These are phyloP conservation scores for Clarias batrachus DNA, from an alignment of 2,113 vertebrate species.

Conservation along the genomic window DNA sequence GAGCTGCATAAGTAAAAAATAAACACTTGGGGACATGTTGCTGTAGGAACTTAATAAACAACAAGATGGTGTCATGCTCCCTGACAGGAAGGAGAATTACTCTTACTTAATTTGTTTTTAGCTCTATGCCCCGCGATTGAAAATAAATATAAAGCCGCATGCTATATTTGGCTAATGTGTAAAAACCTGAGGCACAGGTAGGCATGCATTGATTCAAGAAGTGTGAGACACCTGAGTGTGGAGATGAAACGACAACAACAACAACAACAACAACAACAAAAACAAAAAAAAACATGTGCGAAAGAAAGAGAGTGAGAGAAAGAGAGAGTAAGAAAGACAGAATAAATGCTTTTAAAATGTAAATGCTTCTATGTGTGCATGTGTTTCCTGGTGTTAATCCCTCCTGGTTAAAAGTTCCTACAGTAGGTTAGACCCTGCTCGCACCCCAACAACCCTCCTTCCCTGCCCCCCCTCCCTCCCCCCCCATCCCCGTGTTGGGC, in stretches of 20 bases:
- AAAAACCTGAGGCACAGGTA: no score
- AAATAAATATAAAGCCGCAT: neutral
- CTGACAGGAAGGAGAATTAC: neutral
- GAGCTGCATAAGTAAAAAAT: neutral
- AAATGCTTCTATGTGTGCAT: neutral
- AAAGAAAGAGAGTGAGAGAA: neutral
- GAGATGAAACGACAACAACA: no score
- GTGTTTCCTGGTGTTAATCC: slow-evolving; percentile 54
- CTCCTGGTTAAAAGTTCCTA: slow-evolving; percentile 59
- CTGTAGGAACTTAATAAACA: neutral
- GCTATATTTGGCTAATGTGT: neutral
- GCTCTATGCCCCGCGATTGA: no score
- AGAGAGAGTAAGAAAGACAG: neutral
- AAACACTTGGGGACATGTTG: neutral
- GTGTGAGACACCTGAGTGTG: neutral
- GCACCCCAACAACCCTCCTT: neutral
- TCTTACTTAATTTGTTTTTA: neutral
- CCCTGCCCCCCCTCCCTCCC: neutral
- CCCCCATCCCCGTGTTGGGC: slow-evolving; percentile 63
- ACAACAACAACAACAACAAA: no score
- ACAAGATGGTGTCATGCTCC: neutral
- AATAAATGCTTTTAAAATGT: neutral
- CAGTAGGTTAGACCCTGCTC: slow-evolving; percentile 39
- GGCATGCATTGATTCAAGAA: neutral
- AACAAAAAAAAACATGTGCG: no score